Evolutionary conservation across 2,888 invertebrate genomes (phyloP).

Genomic region (Sepioteuthis lessoniana): DNA sequence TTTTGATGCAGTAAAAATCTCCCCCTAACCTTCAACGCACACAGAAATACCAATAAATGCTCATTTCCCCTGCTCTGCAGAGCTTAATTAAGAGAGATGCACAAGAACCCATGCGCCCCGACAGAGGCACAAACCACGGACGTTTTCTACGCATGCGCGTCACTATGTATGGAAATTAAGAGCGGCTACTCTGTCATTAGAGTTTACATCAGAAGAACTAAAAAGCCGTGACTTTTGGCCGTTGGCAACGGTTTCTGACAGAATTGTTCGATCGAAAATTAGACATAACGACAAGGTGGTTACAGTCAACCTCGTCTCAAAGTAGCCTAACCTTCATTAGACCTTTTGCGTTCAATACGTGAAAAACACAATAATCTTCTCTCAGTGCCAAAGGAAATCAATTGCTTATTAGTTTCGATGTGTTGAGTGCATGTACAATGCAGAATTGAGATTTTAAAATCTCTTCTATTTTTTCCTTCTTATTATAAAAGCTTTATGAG

Average conservation of each 20-base stretch:
- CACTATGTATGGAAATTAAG: slow-evolving; percentile 6
- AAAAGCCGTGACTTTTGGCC: not conserved
- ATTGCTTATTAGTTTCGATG: too few relatives aligned
- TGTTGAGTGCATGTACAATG: too few relatives aligned
- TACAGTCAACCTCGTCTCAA: not conserved
- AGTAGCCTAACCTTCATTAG: not conserved
- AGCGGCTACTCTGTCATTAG: not conserved
- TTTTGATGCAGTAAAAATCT: not conserved
- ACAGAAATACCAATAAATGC: not conserved
- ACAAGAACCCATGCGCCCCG: not conserved
- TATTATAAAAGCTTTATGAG: too few relatives aligned
- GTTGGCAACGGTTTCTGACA: not conserved
- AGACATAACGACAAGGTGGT: not conserved
- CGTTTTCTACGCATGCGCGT: not conserved
- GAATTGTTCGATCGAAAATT: not conserved
- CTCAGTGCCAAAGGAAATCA: too few relatives aligned
- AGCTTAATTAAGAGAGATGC: not conserved
- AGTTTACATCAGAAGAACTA: not conserved
- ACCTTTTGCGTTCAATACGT: not conserved
- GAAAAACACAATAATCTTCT: too few relatives aligned
- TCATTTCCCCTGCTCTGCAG: not conserved
- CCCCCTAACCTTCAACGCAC: not conserved
- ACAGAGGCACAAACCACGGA: not conserved
- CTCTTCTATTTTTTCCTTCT: too few relatives aligned
- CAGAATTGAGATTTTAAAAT: too few relatives aligned